phyloP scores from a whole-genome alignment of 53 echinoderm and acorn worm species.

The Temnopleurus reevesii region DNA sequence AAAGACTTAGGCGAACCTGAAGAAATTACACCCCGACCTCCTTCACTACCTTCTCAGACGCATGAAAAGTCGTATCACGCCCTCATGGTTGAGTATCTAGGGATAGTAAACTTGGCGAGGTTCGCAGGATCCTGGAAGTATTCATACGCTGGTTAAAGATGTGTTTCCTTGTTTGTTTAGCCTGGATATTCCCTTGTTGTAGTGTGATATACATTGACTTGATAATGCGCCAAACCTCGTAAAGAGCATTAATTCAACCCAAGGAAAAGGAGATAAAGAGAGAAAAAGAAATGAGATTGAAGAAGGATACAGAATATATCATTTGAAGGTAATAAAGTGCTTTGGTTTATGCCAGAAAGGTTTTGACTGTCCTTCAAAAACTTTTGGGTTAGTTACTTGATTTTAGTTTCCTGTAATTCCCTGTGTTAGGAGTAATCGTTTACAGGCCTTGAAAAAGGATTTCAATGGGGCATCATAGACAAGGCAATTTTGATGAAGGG shows the following conservation, averaged over 20 bases:
- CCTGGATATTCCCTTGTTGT: not conserved
- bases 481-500: no score
- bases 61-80: not conserved
- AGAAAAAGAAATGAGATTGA: not conserved
- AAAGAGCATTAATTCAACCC: not conserved
- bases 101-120: not conserved
- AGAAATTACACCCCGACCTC: no score
- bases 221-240: not conserved
- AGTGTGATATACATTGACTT: not conserved
- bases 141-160: not conserved
- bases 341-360: not conserved
- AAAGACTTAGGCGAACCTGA: no score
- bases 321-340: not conserved
- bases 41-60: not conserved
- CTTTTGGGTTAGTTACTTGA: no score
- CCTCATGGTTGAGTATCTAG: not conserved
- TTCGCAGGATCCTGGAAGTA: not conserved
- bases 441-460: no score
- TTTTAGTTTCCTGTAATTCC: no score
- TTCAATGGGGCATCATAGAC: no score
- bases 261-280: no score
- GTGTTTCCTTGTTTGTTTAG: slow-evolving; percentile 16
- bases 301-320: not conserved
- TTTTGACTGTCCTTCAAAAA: not conserved
- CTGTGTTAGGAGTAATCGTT: no score